A percentile compares a stretch with the other conserved stretches of the same genome.
Conservation (phyloP, 2,113 vertebrate species). For the Epinephelus fuscoguttatus region DNA sequence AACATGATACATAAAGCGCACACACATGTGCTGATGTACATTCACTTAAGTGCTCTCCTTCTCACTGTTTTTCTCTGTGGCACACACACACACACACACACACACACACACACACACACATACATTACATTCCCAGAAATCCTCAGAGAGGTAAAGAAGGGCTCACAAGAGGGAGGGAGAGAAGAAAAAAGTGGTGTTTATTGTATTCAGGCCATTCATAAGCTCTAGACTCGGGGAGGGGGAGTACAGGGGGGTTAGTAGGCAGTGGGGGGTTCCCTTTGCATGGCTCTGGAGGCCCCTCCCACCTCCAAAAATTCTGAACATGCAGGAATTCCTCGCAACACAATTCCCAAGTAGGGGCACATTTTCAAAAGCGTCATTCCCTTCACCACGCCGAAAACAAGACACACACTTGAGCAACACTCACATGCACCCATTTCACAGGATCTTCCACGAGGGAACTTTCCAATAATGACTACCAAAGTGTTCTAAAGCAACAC, state of each 20-base stretch:
- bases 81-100: conserved; percentile 10
- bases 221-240: conserved; percentile 88
- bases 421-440: conserved; percentile 36
- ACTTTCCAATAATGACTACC: conserved; percentile 48
- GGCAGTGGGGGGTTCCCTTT: conserved; percentile 86
- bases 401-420: conserved; percentile 33
- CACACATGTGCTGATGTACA: conserved; percentile 48
- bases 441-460: conserved; percentile 41
- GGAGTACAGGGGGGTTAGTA: conserved; percentile 81
- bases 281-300: conserved; percentile 80
- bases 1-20: conserved; percentile 49
- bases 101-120: conserved; percentile 55
- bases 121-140: conserved; percentile 75
- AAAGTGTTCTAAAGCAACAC: conserved; percentile 65
- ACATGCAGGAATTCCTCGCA: conserved; percentile 83
- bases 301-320: conserved; percentile 84
- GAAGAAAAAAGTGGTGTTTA: conserved; percentile 90
- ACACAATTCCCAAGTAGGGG: conserved; percentile 77
- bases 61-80: conserved; percentile 37
- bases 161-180: conserved; percentile 59
- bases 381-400: conserved; percentile 18
- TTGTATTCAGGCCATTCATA: conserved; percentile 94
- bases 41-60: conserved; percentile 58
- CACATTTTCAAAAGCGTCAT: conserved; percentile 55
- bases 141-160: conserved; percentile 76